phyloP scores from a whole-genome alignment of 92 coral and sea anemone genomes.

The Galaxea fascicularis region DNA sequence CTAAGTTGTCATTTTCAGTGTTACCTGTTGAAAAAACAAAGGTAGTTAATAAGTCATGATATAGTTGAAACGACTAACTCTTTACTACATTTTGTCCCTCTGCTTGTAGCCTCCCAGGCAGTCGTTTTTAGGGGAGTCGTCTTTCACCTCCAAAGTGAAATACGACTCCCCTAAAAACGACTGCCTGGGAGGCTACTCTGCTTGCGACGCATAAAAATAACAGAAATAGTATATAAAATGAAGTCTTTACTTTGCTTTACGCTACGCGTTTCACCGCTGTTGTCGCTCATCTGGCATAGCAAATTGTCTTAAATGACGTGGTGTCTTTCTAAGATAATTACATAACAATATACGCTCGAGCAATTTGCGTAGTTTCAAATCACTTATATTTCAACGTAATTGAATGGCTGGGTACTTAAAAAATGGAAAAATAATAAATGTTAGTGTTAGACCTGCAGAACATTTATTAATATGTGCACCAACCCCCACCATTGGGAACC shows the following conservation, averaged over 20 bases:
- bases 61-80: conserved; percentile 3
- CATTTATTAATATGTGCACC: conserved; percentile 18
- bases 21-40: conserved; percentile 30
- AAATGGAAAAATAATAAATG: background rate
- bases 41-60: background rate
- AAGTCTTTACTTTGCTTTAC: conserved; percentile 2
- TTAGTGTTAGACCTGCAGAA: conserved; percentile 17
- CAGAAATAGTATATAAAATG: conserved; percentile 20
- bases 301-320: conserved; percentile 16
- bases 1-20: background rate
- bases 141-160: too few species aligned
- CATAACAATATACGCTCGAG: background rate
- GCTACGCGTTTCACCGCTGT: conserved; percentile 31
- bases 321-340: background rate
- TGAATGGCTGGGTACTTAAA: background rate
- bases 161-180: too few species aligned
- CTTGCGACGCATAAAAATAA: conserved; percentile 11
- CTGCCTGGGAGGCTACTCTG: too few species aligned
- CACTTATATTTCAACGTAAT: background rate
- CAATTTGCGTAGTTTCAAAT: conserved; percentile 21
- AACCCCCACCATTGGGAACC: conserved; percentile 15
- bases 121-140: too few species aligned
- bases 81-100: conserved; percentile 7
- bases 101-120: too few species aligned
- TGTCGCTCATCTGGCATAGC: conserved; percentile 19